These are phyloP conservation scores for Agrotis puta DNA, from an alignment of 2,888 invertebrate genomes.

Conservation along the genomic window DNA sequence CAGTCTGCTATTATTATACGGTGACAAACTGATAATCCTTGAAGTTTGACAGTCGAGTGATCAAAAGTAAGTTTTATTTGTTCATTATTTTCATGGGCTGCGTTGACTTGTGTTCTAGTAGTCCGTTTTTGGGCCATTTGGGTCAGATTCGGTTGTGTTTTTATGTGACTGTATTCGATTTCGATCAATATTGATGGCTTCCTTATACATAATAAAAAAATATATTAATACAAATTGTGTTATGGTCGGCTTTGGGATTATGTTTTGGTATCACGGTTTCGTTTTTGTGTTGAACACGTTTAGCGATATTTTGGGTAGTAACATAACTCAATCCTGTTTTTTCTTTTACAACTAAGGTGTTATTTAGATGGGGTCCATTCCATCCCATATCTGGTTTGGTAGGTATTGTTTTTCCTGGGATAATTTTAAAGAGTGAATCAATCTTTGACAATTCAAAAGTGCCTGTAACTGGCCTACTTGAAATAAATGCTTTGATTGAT, in stretches of 20 bases:
- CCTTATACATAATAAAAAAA: neutral
- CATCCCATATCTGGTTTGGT: no score
- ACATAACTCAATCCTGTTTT: neutral
- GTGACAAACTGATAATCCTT: slow-evolving; percentile 52
- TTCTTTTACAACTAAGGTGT: neutral
- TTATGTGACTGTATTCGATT: slow-evolving; percentile 13
- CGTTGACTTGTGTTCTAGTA: slow-evolving; percentile 4
- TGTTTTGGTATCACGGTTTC: neutral
- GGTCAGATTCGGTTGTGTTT: slow-evolving; percentile 3
- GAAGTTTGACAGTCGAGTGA: slow-evolving; percentile 33
- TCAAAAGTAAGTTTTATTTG: slow-evolving; percentile 48
- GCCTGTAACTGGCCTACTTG: no score
- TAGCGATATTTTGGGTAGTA: neutral
- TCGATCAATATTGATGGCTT: slow-evolving; percentile 14
- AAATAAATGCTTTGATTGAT: no score
- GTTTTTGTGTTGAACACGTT: slow-evolving; percentile 1
- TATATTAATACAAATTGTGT: neutral
- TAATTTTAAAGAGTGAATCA: no score
- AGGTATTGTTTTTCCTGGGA: neutral
- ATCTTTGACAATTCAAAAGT: no score
- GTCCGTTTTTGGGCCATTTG: neutral
- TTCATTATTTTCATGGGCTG: slow-evolving; percentile 9
- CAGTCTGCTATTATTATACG: slow-evolving; percentile 34
- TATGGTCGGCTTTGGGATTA: neutral
- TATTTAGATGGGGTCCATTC: no score